Conservation (phyloP, 2,113 vertebrate genomes). For the Stomatorhinus ivindoensis region DNA sequence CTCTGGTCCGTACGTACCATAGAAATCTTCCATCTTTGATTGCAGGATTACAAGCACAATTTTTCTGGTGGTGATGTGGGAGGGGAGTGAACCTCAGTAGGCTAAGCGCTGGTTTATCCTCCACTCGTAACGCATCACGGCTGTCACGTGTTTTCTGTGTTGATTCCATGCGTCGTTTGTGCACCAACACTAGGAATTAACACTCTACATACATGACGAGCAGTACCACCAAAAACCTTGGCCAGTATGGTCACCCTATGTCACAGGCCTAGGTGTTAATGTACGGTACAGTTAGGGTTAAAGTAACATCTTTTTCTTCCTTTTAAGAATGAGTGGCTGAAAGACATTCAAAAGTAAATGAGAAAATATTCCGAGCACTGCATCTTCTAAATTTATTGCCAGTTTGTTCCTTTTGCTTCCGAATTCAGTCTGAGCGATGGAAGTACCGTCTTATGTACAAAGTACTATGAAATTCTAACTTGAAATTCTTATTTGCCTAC, state of each 20-base stretch:
- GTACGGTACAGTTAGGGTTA: neutral
- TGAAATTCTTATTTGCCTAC: neutral
- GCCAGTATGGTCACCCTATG: neutral
- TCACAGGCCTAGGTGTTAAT: neutral
- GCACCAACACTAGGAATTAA: neutral
- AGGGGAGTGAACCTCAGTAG: neutral
- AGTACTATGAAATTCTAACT: neutral
- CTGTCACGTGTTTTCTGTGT: neutral
- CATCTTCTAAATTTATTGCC: neutral
- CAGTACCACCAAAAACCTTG: neutral
- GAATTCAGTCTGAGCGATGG: neutral
- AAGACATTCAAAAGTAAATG: neutral
- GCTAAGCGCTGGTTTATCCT: neutral
- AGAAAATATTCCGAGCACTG: neutral
- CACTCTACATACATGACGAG: neutral
- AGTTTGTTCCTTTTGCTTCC: neutral
- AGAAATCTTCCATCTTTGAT: slow-evolving; percentile 44
- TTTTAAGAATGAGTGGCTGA: neutral
- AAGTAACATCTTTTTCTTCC: neutral
- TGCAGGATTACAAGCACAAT: neutral
- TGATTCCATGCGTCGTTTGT: neutral
- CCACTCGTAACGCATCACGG: neutral
- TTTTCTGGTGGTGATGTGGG: neutral
- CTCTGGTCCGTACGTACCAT: slow-evolving; percentile 38
- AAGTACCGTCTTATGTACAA: neutral